phyloP scores from a whole-genome alignment of 1,140 invertebrate genomes.

The Amphibalanus amphitrite region DNA sequence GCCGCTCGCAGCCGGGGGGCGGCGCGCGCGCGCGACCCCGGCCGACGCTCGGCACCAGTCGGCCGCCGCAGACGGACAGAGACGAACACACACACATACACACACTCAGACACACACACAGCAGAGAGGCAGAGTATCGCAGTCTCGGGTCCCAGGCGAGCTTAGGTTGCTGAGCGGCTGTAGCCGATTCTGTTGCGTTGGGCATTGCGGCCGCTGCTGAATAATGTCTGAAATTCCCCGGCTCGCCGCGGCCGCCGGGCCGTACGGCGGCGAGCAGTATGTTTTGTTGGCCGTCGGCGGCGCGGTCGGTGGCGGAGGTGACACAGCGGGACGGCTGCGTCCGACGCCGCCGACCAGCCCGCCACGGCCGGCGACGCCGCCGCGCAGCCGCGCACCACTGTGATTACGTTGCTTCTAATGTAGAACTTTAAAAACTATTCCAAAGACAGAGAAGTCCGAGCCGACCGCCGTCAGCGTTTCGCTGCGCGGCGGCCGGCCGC shows the following conservation, averaged over 20 bases:
- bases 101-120: not conserved
- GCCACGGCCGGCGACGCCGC: too few relatives aligned
- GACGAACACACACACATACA: not conserved
- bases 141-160: not conserved
- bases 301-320: too few relatives aligned
- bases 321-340: too few relatives aligned
- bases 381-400: not conserved
- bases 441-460: not conserved
- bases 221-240: not conserved
- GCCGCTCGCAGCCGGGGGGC: not conserved
- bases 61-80: not conserved
- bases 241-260: not conserved
- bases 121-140: not conserved
- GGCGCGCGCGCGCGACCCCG: not conserved
- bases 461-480: not conserved
- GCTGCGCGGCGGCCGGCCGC: too few relatives aligned
- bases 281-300: not conserved
- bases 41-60: not conserved
- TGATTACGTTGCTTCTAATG: constrained; percentile 1
- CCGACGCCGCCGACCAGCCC: too few relatives aligned
- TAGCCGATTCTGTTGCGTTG: not conserved
- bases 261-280: not conserved
- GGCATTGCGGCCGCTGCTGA: not conserved
- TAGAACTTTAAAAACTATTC: not conserved
- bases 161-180: not conserved